Evolutionary conservation across 1,140 invertebrate species (phyloP).

Genomic region (Globodera rostochiensis): DNA sequence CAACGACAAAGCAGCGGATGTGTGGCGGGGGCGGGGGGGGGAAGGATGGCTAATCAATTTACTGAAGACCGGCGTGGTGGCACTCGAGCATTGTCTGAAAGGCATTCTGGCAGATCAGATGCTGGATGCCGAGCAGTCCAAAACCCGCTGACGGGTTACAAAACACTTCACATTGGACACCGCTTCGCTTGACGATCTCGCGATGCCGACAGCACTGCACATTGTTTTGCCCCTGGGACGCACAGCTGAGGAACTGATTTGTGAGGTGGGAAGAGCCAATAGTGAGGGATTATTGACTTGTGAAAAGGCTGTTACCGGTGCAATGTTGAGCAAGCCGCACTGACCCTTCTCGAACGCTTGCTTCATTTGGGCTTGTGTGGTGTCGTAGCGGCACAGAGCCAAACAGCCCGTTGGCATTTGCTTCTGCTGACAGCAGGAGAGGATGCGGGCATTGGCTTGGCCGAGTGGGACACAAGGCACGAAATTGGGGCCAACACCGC

Average conservation of each 20-base stretch:
- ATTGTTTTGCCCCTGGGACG: constrained; percentile 50
- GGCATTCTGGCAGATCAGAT: constrained; percentile 47
- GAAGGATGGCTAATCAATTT: neutral
- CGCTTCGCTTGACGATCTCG: constrained; percentile 43
- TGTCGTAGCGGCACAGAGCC: constrained; percentile 49
- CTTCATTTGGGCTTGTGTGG: constrained; percentile 52
- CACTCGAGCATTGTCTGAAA: constrained; percentile 48
- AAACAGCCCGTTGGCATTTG: constrained; percentile 47
- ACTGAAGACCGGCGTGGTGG: constrained; percentile 47
- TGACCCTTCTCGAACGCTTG: constrained; percentile 49
- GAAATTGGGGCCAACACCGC: constrained; percentile 48
- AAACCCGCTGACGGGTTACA: constrained; percentile 46
- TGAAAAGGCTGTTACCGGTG: constrained; percentile 20
- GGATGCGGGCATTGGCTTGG: constrained; percentile 35
- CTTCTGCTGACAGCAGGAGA: constrained; percentile 45
- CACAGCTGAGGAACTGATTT: constrained; percentile 45
- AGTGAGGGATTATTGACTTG: neutral
- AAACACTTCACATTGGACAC: constrained; percentile 52
- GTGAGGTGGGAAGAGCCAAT: no score
- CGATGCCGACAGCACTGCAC: constrained; percentile 40
- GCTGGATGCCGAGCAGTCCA: constrained; percentile 47
- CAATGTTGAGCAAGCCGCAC: constrained; percentile 54
- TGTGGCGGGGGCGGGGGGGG: no score
- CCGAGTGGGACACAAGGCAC: constrained; percentile 41
- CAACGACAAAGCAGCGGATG: no score